Evolutionary conservation across 2,888 invertebrate genomes (phyloP).

Genomic region (Lithophane semibrunnea): DNA sequence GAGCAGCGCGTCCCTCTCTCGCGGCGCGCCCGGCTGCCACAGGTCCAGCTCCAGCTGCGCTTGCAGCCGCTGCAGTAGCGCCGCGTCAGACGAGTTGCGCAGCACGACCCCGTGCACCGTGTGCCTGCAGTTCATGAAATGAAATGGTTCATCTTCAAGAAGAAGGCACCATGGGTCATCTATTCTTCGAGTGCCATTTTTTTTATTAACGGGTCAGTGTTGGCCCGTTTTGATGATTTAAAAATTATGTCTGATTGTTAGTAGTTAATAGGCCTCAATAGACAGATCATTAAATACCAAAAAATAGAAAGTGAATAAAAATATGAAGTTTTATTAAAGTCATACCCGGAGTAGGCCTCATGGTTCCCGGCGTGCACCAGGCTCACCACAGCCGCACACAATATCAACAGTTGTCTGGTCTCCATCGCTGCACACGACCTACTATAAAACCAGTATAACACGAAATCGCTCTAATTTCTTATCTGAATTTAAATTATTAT

Average conservation of each 20-base stretch:
- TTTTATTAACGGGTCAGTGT: too few species aligned
- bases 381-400: constrained; percentile 17
- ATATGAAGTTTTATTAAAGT: neutral
- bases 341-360: constrained; percentile 41
- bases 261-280: too few species aligned
- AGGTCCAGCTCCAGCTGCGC: constrained; percentile 69
- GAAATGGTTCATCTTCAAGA: too few species aligned
- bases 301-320: neutral
- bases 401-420: constrained; percentile 1
- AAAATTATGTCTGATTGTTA: too few species aligned
- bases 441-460: neutral
- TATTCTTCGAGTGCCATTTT: too few species aligned
- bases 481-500: constrained; percentile 6
- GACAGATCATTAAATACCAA: too few species aligned
- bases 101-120: neutral
- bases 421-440: constrained; percentile 23
- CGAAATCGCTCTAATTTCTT: neutral
- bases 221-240: too few species aligned
- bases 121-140: neutral
- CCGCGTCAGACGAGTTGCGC: neutral
- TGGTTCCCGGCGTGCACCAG: constrained; percentile 39
- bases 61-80: constrained; percentile 52
- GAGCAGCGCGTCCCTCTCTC: constrained; percentile 68
- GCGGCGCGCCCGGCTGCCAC: constrained; percentile 74
- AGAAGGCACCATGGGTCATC: too few species aligned